Evolutionary conservation across 2,797 vertebrate genomes (phyloP).

Genomic region (Rhincodon typus): DNA sequence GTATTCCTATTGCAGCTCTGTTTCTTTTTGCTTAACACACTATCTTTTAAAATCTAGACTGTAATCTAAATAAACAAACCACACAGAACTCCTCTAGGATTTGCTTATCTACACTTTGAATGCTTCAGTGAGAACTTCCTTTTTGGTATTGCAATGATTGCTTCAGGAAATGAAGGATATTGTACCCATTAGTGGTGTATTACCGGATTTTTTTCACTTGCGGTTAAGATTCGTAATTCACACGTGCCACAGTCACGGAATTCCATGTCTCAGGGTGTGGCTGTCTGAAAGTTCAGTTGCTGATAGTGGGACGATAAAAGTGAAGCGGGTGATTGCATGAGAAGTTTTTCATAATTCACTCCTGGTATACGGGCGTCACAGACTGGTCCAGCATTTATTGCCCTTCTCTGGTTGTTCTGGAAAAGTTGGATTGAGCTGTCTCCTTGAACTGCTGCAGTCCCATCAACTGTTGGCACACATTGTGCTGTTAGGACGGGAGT

Average conservation of each 20-base stretch:
- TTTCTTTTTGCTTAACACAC: neutral
- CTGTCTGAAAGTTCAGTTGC: too few species aligned
- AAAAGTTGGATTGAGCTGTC: too few species aligned
- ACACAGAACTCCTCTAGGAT: neutral
- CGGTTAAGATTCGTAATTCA: neutral
- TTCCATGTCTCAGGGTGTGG: too few species aligned
- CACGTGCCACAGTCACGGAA: neutral
- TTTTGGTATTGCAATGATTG: slow-evolving; percentile 19
- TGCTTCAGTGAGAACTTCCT: slow-evolving; percentile 11
- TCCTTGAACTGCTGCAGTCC: too few species aligned
- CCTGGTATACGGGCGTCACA: too few species aligned
- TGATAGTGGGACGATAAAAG: too few species aligned
- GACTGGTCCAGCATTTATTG: too few species aligned
- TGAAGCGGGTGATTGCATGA: too few species aligned
- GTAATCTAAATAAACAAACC: slow-evolving; percentile 16
- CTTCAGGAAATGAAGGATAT: slow-evolving; percentile 29
- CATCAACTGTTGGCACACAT: too few species aligned
- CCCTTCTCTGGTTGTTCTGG: too few species aligned
- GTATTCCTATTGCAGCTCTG: neutral
- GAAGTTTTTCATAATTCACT: too few species aligned
- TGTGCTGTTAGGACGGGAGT: too few species aligned
- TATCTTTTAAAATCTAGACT: slow-evolving; percentile 15
- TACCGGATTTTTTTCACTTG: neutral
- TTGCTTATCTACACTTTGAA: slow-evolving; percentile 26
- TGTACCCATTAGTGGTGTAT: slow-evolving; percentile 1